Evolutionary conservation across 2,113 vertebrate genomes (phyloP).

Genomic region (Takifugu bimaculatus): DNA sequence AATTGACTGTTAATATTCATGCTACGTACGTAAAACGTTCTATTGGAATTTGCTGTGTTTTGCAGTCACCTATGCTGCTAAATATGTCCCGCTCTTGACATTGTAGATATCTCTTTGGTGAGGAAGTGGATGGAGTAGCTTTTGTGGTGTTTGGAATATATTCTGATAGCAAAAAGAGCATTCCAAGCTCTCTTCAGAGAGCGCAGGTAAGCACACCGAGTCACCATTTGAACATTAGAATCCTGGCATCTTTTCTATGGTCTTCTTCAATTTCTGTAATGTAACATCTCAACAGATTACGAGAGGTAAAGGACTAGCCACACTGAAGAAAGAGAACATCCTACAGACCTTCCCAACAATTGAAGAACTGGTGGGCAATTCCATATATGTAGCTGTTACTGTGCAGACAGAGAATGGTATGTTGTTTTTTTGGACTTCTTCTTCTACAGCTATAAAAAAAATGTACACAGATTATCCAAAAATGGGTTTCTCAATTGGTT

Average conservation of each 20-base stretch:
- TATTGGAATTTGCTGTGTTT: not conserved
- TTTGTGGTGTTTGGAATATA: conserved; percentile 80
- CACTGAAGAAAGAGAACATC: conserved; percentile 51
- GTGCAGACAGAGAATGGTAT: conserved; percentile 80
- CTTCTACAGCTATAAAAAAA: not conserved
- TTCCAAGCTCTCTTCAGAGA: conserved; percentile 73
- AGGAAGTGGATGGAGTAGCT: conserved; percentile 69
- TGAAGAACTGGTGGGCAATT: conserved; percentile 5
- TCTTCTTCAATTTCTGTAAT: not conserved
- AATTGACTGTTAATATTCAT: conserved; percentile 67
- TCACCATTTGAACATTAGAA: not conserved
- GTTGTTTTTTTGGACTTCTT: not conserved
- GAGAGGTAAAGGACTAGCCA: conserved; percentile 40
- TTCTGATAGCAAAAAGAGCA: conserved; percentile 53
- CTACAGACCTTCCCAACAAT: conserved; percentile 38
- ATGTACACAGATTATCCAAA: not conserved
- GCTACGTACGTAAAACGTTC: conserved; percentile 35
- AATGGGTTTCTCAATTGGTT: not conserved
- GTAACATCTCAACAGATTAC: conserved; percentile 46
- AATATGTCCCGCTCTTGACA: not conserved
- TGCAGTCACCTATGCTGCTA: not conserved
- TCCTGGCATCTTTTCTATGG: not conserved
- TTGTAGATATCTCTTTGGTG: conserved; percentile 81
- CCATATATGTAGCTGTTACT: conserved; percentile 64
- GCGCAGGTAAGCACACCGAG: conserved; percentile 60